Percentiles rank a stretch among this genome's conserved stretches.
These are phyloP conservation scores for Panthera tigris DNA, from an alignment of 2,113 vertebrate genomes.

Conservation along the genomic window DNA sequence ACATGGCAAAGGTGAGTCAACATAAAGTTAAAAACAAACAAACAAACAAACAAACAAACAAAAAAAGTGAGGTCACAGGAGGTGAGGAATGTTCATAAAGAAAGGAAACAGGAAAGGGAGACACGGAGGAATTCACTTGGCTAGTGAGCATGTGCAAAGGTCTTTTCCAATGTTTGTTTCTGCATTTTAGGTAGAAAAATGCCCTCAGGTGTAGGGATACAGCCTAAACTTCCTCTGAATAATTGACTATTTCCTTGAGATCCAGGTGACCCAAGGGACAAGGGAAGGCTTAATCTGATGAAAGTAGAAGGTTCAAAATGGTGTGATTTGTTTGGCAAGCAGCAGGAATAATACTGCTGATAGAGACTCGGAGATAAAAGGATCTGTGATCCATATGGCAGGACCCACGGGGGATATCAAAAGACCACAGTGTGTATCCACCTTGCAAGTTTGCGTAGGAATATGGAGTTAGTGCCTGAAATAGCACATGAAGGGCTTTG, in stretches of 20 bases:
- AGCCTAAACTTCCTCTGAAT: not conserved
- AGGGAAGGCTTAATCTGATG: not conserved
- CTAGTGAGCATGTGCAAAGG: fast-evolving
- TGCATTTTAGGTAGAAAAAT: not conserved
- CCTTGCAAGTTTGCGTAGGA: not conserved
- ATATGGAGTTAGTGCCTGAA: not conserved
- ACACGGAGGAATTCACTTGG: not conserved
- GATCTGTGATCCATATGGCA: fast-evolving
- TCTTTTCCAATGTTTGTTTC: not conserved
- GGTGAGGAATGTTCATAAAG: not conserved
- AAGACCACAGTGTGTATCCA: fast-evolving
- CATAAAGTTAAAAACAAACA: not conserved
- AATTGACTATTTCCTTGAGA: not conserved
- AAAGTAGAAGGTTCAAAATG: not conserved
- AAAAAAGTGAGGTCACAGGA: not conserved
- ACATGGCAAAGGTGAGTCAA: not conserved
- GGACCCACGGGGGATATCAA: fast-evolving
- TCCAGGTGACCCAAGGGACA: not conserved
- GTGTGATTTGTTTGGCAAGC: not conserved
- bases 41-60: not conserved
- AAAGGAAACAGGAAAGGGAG: not conserved
- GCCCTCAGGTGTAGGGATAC: not conserved
- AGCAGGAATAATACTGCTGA: not conserved
- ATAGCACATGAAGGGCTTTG: not conserved
- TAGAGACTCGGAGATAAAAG: not conserved